Base-by-base conservation (phyloP, 2,113 vertebrate species). In the Nerophis ophidion region DNA sequence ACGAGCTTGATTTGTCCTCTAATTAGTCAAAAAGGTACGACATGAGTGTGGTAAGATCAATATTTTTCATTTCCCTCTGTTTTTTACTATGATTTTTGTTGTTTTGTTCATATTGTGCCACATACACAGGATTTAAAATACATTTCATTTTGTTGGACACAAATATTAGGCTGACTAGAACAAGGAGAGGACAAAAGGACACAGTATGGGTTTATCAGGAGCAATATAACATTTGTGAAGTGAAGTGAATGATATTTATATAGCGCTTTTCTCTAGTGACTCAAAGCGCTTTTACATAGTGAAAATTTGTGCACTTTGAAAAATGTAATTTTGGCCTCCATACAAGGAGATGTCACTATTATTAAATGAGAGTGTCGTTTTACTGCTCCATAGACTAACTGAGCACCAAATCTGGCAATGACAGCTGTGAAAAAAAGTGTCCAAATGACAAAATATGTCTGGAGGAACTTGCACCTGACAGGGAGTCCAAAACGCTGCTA, bases 381-480 rank as follows among this genome's bases (percentile, higher is more conserved):
- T 55, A 16, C 52, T 55, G 35, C 52, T 40, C 15, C 45, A 36
- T 36, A 6, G 42, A 62, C 14, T 57, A 40, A 17, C 60, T 17
- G 8, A 7, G n/a, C 59, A 54, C 48, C 56, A 9, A 68, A 51
- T 56, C 36, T 34, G 55, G 61, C 57, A 4, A 61, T 38, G 35
- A 7, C 51, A 48, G 6, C 38, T 16, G 26, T 57, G 60, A 59
- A 60, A 70, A 63, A 33, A 42, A 35, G 47, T 65, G 66, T 78
- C 64, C 58, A 26, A 51, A 65, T 68, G 26, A 48, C 56, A 42
- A 58, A 48, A 45, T 69, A 63, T 63, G 12, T 60, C 60, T 51
- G 44, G 58, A 63, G 68, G 65, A 68, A 38, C 49, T 57, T 48
- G 60, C 76, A 84, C 78, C 78, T 80, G 77, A 81, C 74, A 68